Evolutionary conservation across 2,113 vertebrate genomes (phyloP), one percentile per base, ranked within the genome.

Genomic region (Oreotrochilus melanogaster): DNA sequence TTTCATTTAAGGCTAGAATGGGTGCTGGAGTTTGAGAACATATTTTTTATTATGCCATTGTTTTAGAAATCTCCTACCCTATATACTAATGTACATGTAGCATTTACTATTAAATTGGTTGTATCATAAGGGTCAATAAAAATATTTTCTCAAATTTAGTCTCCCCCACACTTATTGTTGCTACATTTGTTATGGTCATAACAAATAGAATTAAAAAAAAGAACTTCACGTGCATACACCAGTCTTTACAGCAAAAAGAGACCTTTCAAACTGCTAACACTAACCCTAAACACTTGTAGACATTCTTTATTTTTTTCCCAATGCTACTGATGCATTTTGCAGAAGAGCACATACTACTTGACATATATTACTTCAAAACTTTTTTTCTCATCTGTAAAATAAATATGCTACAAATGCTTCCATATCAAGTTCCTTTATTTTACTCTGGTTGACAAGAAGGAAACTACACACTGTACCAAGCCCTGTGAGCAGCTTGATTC

Each of bases 321-420:
- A 15, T 16, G 27, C 18, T 72, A 25, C 39, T 57, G 30, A 31
- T 35, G 10, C 0, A 0, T 65, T 91, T 92, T n/a, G 45, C 71
- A 86, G 54, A 86, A 43, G 57, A 79, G 5, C 42, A 37, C 13
- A 37, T 37, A 13, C 11, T 35, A 80, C 15, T 90, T 75, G 48
- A 82, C 35, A 72, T 0, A 0, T 43, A 64, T 67, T 78, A 43
- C 61, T 90, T 89, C 9, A 50, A 92, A 92, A 76, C 15, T 33
- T 48, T 74, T n/a, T 10, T 60, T 66, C 11, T 72, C 0, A 0
- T 35, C 12, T 56, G 24, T 83, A 73, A 69, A 61, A 78, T 48
- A 91, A 91, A 88, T 53, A 76, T 48, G 45, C 10, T 35, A 24
- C 42, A 57, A 92, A 73, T 73, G 11, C 14, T 92, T 80, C 27